Percentiles rank a stretch among this genome's conserved stretches.
These are phyloP conservation scores for Drosophila antonietae DNA, from an alignment of 2,888 invertebrate genomes.

Conservation along the genomic window DNA sequence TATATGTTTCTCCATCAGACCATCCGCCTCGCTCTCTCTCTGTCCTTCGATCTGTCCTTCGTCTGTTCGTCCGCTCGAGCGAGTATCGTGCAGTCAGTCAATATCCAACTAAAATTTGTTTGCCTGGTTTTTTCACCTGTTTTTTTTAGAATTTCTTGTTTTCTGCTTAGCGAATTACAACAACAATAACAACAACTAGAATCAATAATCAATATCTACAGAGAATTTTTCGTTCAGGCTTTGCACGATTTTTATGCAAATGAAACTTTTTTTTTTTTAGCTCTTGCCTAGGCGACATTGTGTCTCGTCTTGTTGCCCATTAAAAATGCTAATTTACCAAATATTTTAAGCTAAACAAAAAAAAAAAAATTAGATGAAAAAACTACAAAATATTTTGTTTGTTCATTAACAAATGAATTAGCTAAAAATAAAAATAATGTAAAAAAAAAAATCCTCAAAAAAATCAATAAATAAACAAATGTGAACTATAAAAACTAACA, in stretches of 20 bases:
- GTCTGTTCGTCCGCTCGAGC: background rate
- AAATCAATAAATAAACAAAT: slow-evolving; percentile 12
- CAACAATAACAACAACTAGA: slow-evolving; percentile 21
- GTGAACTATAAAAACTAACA: slow-evolving; percentile 15
- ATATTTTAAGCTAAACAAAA: slow-evolving; percentile 40
- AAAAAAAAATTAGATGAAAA: slow-evolving; percentile 3
- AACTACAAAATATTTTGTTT: slow-evolving; percentile 45
- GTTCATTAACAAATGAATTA: slow-evolving; percentile 70
- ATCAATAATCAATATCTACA: slow-evolving; percentile 18
- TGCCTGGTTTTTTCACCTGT: background rate
- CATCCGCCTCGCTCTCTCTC: too few species aligned
- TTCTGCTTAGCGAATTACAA: slow-evolving; percentile 63
- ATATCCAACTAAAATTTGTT: too few species aligned
- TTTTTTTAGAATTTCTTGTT: slow-evolving; percentile 63
- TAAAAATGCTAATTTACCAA: slow-evolving; percentile 72
- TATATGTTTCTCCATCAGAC: too few species aligned
- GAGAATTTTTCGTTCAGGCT: slow-evolving; percentile 19
- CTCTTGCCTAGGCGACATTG: slow-evolving; percentile 66
- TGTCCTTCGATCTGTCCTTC: background rate
- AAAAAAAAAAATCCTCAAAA: slow-evolving; percentile 11
- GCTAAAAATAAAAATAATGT: slow-evolving; percentile 43
- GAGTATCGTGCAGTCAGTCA: background rate
- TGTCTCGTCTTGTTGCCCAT: slow-evolving; percentile 73
- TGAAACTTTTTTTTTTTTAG: slow-evolving; percentile 22
- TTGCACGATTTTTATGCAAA: slow-evolving; percentile 64